These are phyloP conservation scores for Anseranas semipalmata DNA, from an alignment of 2,113 vertebrate species.

Conservation along the genomic window DNA sequence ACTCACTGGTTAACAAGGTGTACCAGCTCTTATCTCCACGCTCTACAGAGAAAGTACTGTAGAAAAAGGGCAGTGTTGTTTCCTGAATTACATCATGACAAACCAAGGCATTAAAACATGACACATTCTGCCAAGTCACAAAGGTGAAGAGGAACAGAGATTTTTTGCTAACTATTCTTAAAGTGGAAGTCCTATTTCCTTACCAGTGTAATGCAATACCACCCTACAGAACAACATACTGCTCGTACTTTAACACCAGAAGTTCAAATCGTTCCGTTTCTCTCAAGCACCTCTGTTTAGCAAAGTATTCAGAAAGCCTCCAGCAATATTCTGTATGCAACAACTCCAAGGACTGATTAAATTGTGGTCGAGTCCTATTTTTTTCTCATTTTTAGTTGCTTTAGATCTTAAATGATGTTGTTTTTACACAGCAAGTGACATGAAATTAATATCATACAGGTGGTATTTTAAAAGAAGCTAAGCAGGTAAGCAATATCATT, in stretches of 20 bases:
- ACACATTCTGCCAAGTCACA: neutral
- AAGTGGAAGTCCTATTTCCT: neutral
- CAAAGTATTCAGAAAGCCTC: neutral
- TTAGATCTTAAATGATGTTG: neutral
- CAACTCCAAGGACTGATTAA: neutral
- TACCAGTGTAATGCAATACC: neutral
- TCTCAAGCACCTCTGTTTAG: neutral
- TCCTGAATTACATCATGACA: neutral
- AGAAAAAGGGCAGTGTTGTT: neutral
- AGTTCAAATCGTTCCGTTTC: neutral
- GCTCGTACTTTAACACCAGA: neutral
- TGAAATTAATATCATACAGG: neutral
- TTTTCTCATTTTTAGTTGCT: neutral
- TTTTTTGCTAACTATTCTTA: neutral
- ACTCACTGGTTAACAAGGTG: neutral
- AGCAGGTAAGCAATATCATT: neutral
- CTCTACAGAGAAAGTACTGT: neutral
- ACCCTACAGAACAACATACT: neutral
- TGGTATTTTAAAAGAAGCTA: neutral
- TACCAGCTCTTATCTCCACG: neutral
- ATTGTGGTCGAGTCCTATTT: neutral
- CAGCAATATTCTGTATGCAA: neutral
- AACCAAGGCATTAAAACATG: neutral
- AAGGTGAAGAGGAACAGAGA: slow-evolving; percentile 15
- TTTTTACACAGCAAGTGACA: neutral